phyloP scores from a whole-genome alignment of 2,797 vertebrate species.

The Chelon labrosus region DNA sequence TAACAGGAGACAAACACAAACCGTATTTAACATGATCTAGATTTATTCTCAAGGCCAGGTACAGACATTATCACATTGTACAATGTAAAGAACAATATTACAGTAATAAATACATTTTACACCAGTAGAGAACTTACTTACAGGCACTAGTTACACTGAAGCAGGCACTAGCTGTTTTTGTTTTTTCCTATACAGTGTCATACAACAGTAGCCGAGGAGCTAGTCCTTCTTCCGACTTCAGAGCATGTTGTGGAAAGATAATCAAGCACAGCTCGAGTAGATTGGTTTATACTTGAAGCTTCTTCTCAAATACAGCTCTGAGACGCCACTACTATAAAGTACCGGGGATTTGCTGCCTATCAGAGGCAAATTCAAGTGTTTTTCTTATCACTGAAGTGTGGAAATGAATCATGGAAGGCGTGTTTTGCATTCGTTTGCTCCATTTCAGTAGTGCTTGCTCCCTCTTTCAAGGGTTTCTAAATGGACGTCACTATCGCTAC shows the following conservation, averaged over 20 bases:
- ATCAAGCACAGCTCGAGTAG: background rate
- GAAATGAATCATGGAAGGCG: background rate
- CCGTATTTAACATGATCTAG: slow-evolving; percentile 9
- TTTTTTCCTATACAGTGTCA: slow-evolving; percentile 36
- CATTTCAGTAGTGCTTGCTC: slow-evolving; percentile 21
- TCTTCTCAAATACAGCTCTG: background rate
- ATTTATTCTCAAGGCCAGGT: slow-evolving; percentile 67
- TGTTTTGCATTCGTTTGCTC: slow-evolving; percentile 30
- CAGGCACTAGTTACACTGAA: slow-evolving; percentile 67
- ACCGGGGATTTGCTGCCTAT: slow-evolving; percentile 6
- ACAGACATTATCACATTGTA: slow-evolving; percentile 62
- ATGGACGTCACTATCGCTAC: slow-evolving; percentile 24
- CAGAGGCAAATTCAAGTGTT: slow-evolving; percentile 43
- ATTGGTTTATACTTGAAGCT: slow-evolving; percentile 9
- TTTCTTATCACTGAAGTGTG: slow-evolving; percentile 6
- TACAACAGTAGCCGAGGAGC: slow-evolving; percentile 42
- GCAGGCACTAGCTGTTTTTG: slow-evolving; percentile 69
- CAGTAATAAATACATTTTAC: slow-evolving; percentile 73
- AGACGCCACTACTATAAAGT: slow-evolving; percentile 10
- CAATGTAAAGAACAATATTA: slow-evolving; percentile 54
- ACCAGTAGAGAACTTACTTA: slow-evolving; percentile 58
- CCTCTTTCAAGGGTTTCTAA: slow-evolving; percentile 4
- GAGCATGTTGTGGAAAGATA: slow-evolving; percentile 1
- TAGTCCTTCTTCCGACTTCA: slow-evolving; percentile 8
- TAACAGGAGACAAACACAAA: background rate